phyloP scores from a whole-genome alignment of 2,888 invertebrate genomes.

The Drosophila bunnanda region DNA sequence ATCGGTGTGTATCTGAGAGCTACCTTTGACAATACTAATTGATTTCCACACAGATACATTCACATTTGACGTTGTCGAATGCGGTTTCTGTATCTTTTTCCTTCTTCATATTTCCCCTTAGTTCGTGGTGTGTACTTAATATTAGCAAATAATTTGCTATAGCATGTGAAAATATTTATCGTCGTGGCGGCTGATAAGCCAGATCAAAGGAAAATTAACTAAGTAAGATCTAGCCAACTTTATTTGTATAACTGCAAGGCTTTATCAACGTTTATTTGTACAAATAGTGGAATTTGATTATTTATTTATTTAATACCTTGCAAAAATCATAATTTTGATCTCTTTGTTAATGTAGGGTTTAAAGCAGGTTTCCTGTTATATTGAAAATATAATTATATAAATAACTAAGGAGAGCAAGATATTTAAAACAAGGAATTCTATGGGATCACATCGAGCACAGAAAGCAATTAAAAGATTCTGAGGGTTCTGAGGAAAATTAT shows the following conservation, averaged over 20 bases:
- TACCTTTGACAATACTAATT: constrained; percentile 70
- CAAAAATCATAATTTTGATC: not conserved
- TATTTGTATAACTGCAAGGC: no score
- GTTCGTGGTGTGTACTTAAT: constrained; percentile 32
- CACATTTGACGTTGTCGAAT: constrained; percentile 36
- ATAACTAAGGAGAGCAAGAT: not conserved
- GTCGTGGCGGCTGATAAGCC: not conserved
- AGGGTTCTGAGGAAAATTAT: constrained; percentile 28
- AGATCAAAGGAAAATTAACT: not conserved
- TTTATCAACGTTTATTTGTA: not conserved
- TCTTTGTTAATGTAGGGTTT: not conserved
- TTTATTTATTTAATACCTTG: not conserved
- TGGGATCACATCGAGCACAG: constrained; percentile 7
- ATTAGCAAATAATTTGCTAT: constrained; percentile 42
- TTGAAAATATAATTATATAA: constrained; percentile 7
- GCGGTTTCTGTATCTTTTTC: constrained; percentile 46
- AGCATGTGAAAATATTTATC: constrained; percentile 4
- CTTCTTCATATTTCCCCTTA: constrained; percentile 20
- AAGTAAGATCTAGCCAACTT: not conserved
- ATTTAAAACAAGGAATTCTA: not conserved
- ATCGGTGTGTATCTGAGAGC: constrained; percentile 23
- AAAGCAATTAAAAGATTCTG: constrained; percentile 34
- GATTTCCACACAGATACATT: constrained; percentile 54
- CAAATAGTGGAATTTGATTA: not conserved
- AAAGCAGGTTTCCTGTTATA: not conserved